These are phyloP conservation scores for Entomobrya proxima DNA, from an alignment of 2,888 invertebrate species.

Conservation along the genomic window DNA sequence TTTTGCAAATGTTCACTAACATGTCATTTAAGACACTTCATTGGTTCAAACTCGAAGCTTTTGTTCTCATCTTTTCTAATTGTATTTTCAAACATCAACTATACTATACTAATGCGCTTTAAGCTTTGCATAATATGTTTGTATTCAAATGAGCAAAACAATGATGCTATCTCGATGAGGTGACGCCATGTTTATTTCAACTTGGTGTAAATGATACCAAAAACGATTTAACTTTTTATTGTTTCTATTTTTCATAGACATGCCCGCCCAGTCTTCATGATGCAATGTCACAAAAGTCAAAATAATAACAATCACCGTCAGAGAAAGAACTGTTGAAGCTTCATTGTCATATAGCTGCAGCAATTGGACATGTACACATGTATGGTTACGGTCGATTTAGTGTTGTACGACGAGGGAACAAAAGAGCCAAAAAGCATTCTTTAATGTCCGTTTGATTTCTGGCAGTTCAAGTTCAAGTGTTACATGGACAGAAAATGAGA, in stretches of 20 bases:
- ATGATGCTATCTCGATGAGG: neutral
- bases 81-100: too few species aligned
- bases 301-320: neutral
- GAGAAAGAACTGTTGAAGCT: neutral
- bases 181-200: neutral
- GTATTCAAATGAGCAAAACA: too few species aligned
- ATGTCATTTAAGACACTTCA: too few species aligned
- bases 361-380: neutral
- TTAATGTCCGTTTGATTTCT: neutral
- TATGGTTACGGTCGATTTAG: too few species aligned
- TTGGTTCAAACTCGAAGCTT: too few species aligned
- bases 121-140: too few species aligned
- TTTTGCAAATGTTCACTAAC: too few species aligned
- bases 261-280: neutral
- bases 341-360: neutral
- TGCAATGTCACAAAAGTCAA: neutral
- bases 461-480: constrained; percentile 1
- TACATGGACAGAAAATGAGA: neutral
- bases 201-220: neutral
- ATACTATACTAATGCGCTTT: too few species aligned
- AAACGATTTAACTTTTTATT: neutral
- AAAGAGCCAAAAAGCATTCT: too few species aligned
- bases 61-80: too few species aligned
- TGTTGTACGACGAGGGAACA: neutral
- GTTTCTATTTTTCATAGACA: neutral